These are phyloP conservation scores for Diglossa cyanea DNA, from an alignment of 2,797 vertebrate genomes.

Conservation along the genomic window DNA sequence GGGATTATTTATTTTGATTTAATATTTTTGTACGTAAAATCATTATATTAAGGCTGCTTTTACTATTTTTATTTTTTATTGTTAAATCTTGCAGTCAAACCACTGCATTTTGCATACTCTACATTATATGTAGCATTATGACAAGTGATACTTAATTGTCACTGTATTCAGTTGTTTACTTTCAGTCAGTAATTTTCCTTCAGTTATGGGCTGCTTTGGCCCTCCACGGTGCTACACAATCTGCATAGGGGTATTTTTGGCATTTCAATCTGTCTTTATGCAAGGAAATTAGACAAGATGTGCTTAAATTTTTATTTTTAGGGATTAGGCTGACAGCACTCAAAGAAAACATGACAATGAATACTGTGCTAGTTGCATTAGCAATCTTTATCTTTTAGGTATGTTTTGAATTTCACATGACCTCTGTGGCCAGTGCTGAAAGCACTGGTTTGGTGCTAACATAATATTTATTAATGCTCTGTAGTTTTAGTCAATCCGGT, in stretches of 20 bases:
- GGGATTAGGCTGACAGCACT: conserved; percentile 54
- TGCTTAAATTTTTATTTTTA: conserved; percentile 66
- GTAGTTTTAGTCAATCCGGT: conserved; percentile 54
- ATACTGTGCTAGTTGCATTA: conserved; percentile 64
- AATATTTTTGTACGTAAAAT: conserved; percentile 86
- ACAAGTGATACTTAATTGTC: conserved; percentile 79
- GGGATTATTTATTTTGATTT: conserved; percentile 86
- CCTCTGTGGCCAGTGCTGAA: conserved; percentile 69
- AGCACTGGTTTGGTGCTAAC: conserved; percentile 77
- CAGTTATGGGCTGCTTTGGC: conserved; percentile 69
- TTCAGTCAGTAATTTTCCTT: conserved; percentile 73
- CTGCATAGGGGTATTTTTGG: conserved; percentile 69
- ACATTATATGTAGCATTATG: conserved; percentile 81
- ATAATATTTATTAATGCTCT: conserved; percentile 67
- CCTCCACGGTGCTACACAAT: conserved; percentile 77
- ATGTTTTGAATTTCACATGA: conserved; percentile 68
- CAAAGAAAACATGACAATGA: conserved; percentile 63
- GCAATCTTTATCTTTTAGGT: conserved; percentile 61
- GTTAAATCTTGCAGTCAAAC: conserved; percentile 74
- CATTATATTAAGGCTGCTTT: conserved; percentile 80
- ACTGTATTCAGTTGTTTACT: conserved; percentile 82
- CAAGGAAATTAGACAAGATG: conserved; percentile 51
- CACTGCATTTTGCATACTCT: conserved; percentile 82
- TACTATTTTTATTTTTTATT: conserved; percentile 64
- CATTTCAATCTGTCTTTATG: conserved; percentile 65